Evolutionary conservation across 2,797 vertebrate species (phyloP).

Genomic region (Galagoides demidoff): DNA sequence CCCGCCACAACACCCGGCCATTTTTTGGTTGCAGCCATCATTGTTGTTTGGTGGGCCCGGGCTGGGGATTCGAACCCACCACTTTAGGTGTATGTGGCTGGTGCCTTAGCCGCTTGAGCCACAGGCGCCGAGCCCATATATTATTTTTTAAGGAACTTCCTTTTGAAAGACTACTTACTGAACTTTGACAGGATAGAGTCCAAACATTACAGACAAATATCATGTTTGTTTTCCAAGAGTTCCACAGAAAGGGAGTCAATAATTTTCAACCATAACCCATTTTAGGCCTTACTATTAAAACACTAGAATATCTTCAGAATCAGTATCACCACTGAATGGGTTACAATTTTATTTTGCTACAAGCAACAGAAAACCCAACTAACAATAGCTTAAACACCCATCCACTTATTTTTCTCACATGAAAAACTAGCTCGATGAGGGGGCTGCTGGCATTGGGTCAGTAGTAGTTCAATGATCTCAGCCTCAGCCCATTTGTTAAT

Average conservation of each 20-base stretch:
- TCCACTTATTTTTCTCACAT: neutral
- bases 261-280: neutral
- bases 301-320: neutral
- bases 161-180: neutral
- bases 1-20: too few relatives aligned
- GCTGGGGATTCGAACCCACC: too few relatives aligned
- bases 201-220: neutral
- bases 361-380: neutral
- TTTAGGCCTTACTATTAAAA: conserved; percentile 27
- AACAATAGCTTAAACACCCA: neutral
- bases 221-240: neutral
- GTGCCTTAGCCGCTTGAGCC: too few relatives aligned
- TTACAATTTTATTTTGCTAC: neutral
- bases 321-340: neutral
- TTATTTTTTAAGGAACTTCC: neutral
- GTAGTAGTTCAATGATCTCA: neutral
- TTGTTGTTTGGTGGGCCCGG: too few relatives aligned
- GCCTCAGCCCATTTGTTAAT: neutral
- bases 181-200: neutral
- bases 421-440: neutral
- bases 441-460: neutral
- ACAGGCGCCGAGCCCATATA: too few relatives aligned
- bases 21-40: too few relatives aligned
- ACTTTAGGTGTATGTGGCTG: too few relatives aligned
- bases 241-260: neutral